Evolutionary conservation across 2,113 vertebrate genomes (phyloP).

Genomic region (Antechinus flavipes): DNA sequence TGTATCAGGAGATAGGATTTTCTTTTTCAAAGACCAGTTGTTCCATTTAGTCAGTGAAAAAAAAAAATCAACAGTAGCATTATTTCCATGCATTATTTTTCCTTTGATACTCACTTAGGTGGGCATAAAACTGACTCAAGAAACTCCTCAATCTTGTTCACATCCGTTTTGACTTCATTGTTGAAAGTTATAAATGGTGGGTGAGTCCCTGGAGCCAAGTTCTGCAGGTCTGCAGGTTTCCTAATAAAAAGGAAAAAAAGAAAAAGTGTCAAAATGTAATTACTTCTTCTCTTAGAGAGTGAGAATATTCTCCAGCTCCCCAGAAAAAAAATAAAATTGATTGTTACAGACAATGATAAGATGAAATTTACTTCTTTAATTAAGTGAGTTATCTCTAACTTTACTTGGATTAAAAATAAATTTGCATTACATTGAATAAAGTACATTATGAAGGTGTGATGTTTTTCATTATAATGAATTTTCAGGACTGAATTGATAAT

Average conservation of each 20-base stretch:
- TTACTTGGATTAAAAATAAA: neutral
- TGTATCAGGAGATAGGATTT: neutral
- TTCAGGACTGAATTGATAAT: neutral
- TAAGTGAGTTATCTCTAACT: neutral
- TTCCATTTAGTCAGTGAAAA: neutral
- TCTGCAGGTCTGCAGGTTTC: constrained; percentile 98
- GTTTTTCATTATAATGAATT: constrained; percentile 12
- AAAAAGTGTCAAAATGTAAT: constrained; percentile 53
- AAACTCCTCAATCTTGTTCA: constrained; percentile 99
- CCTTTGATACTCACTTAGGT: constrained; percentile 91
- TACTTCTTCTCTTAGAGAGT: neutral
- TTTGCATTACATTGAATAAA: constrained; percentile 34
- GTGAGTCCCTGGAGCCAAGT: constrained; percentile 97
- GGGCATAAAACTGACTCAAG: constrained; percentile 97
- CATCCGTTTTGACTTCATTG: constrained; percentile 97
- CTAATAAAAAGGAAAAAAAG: constrained; percentile 79
- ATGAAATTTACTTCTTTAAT: neutral
- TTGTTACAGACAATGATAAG: constrained; percentile 25
- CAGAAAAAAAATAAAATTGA: neutral
- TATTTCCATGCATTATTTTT: neutral
- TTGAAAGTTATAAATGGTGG: constrained; percentile 99
- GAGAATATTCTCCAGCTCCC: constrained; percentile 34
- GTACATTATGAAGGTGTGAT: neutral
- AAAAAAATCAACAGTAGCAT: neutral
- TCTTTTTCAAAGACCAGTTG: neutral